Base-by-base conservation (phyloP, 2,888 invertebrate species). In the Andrena haemorrhoa region DNA sequence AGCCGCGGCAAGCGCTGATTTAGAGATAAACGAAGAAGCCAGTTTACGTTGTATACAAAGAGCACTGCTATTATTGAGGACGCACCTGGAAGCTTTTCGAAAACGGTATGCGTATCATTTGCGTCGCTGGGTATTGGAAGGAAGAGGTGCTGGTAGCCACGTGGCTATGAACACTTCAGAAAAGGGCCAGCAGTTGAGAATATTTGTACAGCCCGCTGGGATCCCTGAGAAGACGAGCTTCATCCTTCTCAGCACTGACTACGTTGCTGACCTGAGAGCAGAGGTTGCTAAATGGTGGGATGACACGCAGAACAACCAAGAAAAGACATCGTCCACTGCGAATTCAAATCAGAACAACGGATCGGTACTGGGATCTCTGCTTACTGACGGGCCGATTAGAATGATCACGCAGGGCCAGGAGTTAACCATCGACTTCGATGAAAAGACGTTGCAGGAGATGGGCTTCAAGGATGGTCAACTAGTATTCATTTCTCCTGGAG, bases 251-350 rank as follows among this genome's bases (percentile, higher is more conserved):
- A 97, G 96, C 58, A 96, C 97, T n/a, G 98, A 98, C 94, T 96
- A 97, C 84, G 97, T 99, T 33, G 98, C 98, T 3, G 98, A 98
- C 93, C 94, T 99, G 71, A 95, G 98, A 83, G 98, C 98, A 0
- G 98, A 98, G 95, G 98, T 98, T 74, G 97, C 98, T n/a, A 97
- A 97, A 86, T 98, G 98, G 98, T 98, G 98, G 97, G 98, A 98
- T 83, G 93, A 94, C 33, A 92, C 94, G 2, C 94, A 94, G 77
- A 92, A 92, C 71, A 90, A 88, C 74, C 91, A 91, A 47, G 90
- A 89, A 6, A 92, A 90, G 33, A 86, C 91, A 0, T 65, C 88
- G 0, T 84, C 89, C 3, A 83, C 89, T 0, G 77, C 85, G 12
- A 85, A 84, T 10, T 80, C 86, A 2, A 51, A 64, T 41, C 85